Conservation (phyloP, 2,888 invertebrate species). For the Orgyia antiqua region DNA sequence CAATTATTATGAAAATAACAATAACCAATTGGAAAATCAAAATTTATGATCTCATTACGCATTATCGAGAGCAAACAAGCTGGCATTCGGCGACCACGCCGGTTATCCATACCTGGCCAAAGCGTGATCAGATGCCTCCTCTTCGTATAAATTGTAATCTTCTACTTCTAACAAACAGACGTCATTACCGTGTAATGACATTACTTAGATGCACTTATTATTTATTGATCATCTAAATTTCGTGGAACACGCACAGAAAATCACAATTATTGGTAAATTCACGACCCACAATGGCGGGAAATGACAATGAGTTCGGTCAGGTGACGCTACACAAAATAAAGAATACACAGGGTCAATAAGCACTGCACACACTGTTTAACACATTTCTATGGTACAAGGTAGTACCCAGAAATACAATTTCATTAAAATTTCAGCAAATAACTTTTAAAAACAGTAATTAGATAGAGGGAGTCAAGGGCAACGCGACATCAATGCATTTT, state of each 20-base stretch:
- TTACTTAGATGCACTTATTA: conserved; percentile 55
- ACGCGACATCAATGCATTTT: conserved; percentile 61
- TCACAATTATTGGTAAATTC: conserved; percentile 41
- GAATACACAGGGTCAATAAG: conserved; percentile 31
- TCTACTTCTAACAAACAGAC: conserved; percentile 75
- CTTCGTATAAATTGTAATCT: conserved; percentile 75
- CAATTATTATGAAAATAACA: conserved; percentile 3
- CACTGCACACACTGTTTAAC: conserved; percentile 34
- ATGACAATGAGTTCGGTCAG: conserved; percentile 77
- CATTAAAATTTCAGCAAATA: conserved; percentile 33
- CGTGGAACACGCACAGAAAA: conserved; percentile 32
- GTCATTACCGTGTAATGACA: conserved; percentile 78
- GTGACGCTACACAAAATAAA: conserved; percentile 69
- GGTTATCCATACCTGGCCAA: conserved; percentile 70
- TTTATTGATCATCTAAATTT: conserved; percentile 50
- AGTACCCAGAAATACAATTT: conserved; percentile 26
- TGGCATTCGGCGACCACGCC: conserved; percentile 59
- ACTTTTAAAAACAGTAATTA: conserved; percentile 61
- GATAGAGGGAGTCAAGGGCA: conserved; percentile 65
- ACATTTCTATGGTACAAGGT: conserved; percentile 28
- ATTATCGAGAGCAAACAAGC: conserved; percentile 15
- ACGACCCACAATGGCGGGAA: conserved; percentile 78
- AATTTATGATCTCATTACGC: not conserved
- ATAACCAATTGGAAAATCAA: conserved; percentile 3
- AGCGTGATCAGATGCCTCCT: conserved; percentile 76